Conservation (phyloP, 2,797 vertebrate species). For the Selene dorsalis region DNA sequence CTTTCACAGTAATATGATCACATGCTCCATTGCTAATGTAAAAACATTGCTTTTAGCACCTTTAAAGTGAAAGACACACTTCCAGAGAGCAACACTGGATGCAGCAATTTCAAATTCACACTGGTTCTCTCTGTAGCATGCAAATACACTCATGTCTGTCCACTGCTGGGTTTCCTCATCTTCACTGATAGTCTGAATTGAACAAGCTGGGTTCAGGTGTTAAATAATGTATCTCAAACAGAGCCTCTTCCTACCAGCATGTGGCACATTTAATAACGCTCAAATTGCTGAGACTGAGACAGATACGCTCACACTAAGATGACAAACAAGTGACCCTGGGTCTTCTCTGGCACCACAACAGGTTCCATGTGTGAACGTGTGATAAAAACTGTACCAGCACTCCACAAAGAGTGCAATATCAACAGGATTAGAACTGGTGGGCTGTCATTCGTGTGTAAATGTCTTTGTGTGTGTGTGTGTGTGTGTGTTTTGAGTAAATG, state of each 20-base stretch:
- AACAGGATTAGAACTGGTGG: conserved; percentile 52
- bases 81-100: neutral
- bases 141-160: conserved; percentile 8
- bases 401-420: conserved; percentile 55
- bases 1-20: neutral
- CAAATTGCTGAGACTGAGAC: conserved; percentile 27
- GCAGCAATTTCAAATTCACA: neutral
- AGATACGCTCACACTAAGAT: conserved; percentile 6
- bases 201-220: conserved; percentile 40
- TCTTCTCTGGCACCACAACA: conserved; percentile 18
- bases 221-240: conserved; percentile 60
- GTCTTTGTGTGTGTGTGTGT: conserved; percentile 55
- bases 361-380: conserved; percentile 49
- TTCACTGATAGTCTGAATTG: conserved; percentile 23
- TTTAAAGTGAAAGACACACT: neutral
- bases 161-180: conserved; percentile 8
- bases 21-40: neutral
- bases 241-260: conserved; percentile 25
- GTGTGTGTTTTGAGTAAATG: conserved; percentile 47
- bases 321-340: conserved; percentile 45
- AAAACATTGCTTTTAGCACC: neutral
- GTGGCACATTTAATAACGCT: conserved; percentile 50
- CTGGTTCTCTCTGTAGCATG: neutral
- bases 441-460: conserved; percentile 41
- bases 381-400: conserved; percentile 54